These are phyloP conservation scores for Adela reaumurella DNA, from an alignment of 2,888 invertebrate genomes.

Conservation along the genomic window DNA sequence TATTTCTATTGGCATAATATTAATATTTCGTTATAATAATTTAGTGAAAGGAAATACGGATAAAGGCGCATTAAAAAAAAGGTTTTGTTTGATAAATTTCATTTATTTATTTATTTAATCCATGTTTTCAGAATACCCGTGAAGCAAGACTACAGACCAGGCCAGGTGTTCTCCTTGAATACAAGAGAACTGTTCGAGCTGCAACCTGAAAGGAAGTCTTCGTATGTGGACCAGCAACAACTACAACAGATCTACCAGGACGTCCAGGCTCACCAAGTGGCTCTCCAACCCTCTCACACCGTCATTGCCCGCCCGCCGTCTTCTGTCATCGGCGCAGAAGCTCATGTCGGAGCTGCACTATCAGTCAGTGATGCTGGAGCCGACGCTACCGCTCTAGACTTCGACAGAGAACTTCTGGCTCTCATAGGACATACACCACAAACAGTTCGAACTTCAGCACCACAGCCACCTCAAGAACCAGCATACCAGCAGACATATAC, in stretches of 20 bases:
- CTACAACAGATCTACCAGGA: slow-evolving; percentile 35
- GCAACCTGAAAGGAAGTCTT: slow-evolving; percentile 41
- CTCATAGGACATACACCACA: slow-evolving; percentile 28
- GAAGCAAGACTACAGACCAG: slow-evolving; percentile 36
- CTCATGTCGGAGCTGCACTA: slow-evolving; percentile 44
- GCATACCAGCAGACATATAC: background rate
- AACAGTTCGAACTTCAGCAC: slow-evolving; percentile 12
- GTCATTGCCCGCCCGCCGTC: slow-evolving; percentile 42
- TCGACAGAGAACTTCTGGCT: slow-evolving; percentile 34
- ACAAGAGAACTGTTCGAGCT: slow-evolving; percentile 37
- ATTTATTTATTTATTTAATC: no score
- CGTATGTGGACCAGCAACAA: slow-evolving; percentile 26
- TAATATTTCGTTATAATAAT: no score
- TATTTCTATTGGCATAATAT: no score
- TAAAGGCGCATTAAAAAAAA: no score
- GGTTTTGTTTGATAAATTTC: no score
- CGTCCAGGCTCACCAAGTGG: slow-evolving; percentile 31
- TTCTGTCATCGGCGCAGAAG: slow-evolving; percentile 40
- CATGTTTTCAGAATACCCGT: background rate
- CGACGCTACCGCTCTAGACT: slow-evolving; percentile 17
- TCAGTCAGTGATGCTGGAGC: slow-evolving; percentile 39
- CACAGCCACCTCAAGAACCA: background rate
- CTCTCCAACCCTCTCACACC: slow-evolving; percentile 38
- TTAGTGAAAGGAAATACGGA: no score
- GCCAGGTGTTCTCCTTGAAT: slow-evolving; percentile 44